Evolutionary conservation across 2,797 vertebrate genomes (phyloP).

Genomic region (Margarornis squamiger): DNA sequence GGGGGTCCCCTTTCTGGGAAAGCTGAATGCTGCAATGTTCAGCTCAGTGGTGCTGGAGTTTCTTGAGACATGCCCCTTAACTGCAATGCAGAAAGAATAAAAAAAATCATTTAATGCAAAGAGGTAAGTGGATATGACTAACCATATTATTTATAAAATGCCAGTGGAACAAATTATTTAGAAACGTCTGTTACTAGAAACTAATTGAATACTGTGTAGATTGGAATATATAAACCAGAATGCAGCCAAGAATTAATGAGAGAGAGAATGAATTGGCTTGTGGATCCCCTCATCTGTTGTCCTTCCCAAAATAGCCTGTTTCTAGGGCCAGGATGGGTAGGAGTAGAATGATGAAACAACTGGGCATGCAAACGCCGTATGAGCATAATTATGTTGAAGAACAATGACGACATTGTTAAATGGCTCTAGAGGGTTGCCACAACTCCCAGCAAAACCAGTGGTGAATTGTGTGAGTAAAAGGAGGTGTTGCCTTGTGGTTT

Average conservation of each 20-base stretch:
- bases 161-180: slow-evolving; percentile 48
- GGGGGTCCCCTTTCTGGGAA: not conserved
- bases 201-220: slow-evolving; percentile 55
- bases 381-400: not conserved
- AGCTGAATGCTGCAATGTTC: not conserved
- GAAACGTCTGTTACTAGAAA: slow-evolving; percentile 56
- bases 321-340: not conserved
- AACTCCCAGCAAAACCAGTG: not conserved
- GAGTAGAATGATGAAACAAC: not conserved
- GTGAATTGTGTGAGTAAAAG: not conserved
- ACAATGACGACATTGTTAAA: not conserved
- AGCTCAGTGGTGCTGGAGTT: not conserved
- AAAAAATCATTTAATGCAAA: not conserved
- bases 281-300: slow-evolving; percentile 33
- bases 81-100: not conserved
- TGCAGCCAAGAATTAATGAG: slow-evolving; percentile 42
- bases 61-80: not conserved
- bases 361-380: not conserved
- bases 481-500: not conserved
- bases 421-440: not conserved
- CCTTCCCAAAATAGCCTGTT: slow-evolving; percentile 37
- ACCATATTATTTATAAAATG: slow-evolving; percentile 22
- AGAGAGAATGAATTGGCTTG: slow-evolving; percentile 20
- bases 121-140: not conserved
- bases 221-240: slow-evolving; percentile 27